Evolutionary conservation across 2,888 invertebrate genomes (phyloP).

Genomic region (Glaucopsyche alexis): DNA sequence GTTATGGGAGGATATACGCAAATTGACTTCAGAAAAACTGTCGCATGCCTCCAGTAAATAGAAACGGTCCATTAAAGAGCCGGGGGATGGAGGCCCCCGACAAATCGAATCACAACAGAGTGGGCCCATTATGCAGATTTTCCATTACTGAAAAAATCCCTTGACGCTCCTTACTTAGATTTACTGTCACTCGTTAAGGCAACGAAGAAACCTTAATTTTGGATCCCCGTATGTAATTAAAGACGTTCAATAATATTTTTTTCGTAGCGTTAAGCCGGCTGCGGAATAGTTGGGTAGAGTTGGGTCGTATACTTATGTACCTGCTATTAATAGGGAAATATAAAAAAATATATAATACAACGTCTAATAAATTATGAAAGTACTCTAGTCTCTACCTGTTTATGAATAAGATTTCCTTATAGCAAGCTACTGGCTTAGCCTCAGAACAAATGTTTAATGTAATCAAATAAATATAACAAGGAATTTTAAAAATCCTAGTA

Average conservation of each 20-base stretch:
- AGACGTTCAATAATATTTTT: background rate
- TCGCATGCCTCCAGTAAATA: constrained; percentile 59
- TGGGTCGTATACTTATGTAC: background rate
- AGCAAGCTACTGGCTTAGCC: no score
- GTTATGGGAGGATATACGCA: background rate
- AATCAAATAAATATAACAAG: no score
- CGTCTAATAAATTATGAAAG: no score
- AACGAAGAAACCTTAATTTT: constrained; percentile 16
- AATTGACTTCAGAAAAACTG: constrained; percentile 51
- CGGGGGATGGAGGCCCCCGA: constrained; percentile 58
- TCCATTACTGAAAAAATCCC: constrained; percentile 66
- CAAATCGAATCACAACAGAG: constrained; percentile 69
- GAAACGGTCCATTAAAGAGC: constrained; percentile 60
- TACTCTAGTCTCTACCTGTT: no score
- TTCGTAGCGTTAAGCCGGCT: background rate
- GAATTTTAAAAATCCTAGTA: constrained; percentile 18
- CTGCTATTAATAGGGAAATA: no score
- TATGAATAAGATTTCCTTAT: no score
- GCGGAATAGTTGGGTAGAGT: background rate
- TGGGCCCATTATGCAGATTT: constrained; percentile 74
- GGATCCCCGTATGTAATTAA: background rate
- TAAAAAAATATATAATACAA: no score
- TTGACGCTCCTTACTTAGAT: constrained; percentile 40
- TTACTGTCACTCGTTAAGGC: constrained; percentile 26
- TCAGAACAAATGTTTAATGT: no score